Evolutionary conservation across 2,113 vertebrate genomes (phyloP).

Genomic region (Calonectris borealis): DNA sequence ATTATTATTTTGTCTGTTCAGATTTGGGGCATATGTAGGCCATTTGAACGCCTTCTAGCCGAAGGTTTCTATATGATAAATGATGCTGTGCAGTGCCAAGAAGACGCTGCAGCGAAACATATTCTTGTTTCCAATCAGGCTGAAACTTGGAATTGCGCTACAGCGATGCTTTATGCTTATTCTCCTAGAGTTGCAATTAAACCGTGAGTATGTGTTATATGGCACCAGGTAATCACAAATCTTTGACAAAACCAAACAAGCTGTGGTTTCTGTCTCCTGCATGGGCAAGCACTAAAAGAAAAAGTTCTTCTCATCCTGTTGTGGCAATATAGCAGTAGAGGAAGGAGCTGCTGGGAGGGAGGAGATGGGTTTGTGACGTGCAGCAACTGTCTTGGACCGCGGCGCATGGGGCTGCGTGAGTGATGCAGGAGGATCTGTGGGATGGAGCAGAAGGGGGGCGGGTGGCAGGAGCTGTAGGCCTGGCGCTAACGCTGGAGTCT

Average conservation of each 20-base stretch:
- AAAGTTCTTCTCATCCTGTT: not conserved
- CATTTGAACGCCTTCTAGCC: not conserved
- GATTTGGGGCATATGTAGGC: not conserved
- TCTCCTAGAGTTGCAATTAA: not conserved
- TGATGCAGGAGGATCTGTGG: not conserved
- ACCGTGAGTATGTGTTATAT: not conserved
- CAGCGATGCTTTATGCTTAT: not conserved
- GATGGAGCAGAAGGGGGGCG: not conserved
- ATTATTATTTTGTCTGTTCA: not conserved
- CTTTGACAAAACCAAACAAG: not conserved
- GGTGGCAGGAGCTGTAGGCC: not conserved
- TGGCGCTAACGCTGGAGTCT: not conserved
- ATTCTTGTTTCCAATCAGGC: not conserved
- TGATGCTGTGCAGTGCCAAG: not conserved
- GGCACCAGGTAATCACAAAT: not conserved
- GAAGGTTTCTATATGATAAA: slow-evolving; percentile 1
- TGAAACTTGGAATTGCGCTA: not conserved
- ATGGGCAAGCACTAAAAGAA: not conserved
- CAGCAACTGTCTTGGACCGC: not conserved
- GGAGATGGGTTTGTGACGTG: not conserved
- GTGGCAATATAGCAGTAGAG: not conserved
- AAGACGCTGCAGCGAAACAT: not conserved
- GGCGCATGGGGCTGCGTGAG: not conserved
- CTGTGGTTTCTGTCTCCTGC: not conserved
- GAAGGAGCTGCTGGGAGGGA: not conserved